These are phyloP conservation scores for Thunnus thynnus DNA, from an alignment of 2,113 vertebrate species.

Conservation along the genomic window DNA sequence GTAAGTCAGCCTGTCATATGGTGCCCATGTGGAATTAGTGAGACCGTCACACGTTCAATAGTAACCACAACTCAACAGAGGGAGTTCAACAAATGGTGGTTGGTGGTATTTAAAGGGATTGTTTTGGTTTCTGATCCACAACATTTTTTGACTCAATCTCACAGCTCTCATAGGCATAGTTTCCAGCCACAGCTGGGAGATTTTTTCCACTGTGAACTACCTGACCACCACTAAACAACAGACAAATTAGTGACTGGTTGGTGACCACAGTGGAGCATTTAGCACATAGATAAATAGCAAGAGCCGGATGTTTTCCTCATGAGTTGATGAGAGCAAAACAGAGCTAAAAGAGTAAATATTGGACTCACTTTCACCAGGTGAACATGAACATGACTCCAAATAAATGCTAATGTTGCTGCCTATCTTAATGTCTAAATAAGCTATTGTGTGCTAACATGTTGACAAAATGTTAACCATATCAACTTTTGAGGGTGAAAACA, in stretches of 20 bases:
- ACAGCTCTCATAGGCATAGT: no score
- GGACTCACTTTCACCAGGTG: background rate
- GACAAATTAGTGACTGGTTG: background rate
- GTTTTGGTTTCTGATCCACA: background rate
- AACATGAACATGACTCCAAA: background rate
- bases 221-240: background rate
- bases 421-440: background rate
- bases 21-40: constrained; percentile 25
- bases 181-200: no score
- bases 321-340: background rate
- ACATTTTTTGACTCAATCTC: no score
- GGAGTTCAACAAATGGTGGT: background rate
- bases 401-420: background rate
- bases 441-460: background rate
- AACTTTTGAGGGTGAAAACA: no score
- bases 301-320: background rate
- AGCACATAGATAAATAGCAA: background rate
- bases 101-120: no score
- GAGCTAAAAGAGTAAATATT: background rate
- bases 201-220: background rate
- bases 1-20: constrained; percentile 26
- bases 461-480: no score
- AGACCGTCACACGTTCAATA: background rate
- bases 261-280: background rate
- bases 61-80: constrained; percentile 1